Percentiles rank a stretch among this genome's conserved stretches.
phyloP scores from a whole-genome alignment of 2,888 invertebrate species.

The Lithosia quadra region DNA sequence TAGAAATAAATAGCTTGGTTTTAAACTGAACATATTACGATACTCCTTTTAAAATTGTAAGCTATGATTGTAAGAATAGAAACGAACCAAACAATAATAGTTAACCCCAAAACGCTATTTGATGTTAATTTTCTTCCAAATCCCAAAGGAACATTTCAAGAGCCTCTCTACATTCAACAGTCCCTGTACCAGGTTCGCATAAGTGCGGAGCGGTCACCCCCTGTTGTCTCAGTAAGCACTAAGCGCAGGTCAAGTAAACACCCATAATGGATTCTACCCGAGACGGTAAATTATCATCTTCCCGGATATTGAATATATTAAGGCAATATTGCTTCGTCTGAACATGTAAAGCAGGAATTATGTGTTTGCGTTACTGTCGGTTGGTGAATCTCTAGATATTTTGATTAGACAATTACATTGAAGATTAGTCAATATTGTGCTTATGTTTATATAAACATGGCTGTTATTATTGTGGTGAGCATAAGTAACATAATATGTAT shows the following conservation, averaged over 20 bases:
- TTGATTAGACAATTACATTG: conserved; percentile 64
- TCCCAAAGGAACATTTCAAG: conserved; percentile 49
- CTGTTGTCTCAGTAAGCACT: conserved; percentile 87
- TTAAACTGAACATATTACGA: not conserved
- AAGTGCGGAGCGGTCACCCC: conserved; percentile 72
- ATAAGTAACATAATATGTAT: not conserved
- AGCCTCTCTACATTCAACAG: conserved; percentile 38
- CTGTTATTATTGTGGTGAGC: not conserved
- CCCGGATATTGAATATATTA: conserved; percentile 87
- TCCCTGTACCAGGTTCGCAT: conserved; percentile 59
- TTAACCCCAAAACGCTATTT: conserved; percentile 3
- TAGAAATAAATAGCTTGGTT: not conserved
- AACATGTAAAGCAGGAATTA: conserved; percentile 69
- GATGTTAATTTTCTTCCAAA: conserved; percentile 20
- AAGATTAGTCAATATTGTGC: conserved; percentile 21
- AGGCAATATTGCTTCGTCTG: conserved; percentile 75
- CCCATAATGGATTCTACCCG: conserved; percentile 85
- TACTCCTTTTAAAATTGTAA: too few species aligned
- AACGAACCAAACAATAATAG: not conserved
- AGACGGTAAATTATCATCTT: conserved; percentile 83
- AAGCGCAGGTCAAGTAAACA: conserved; percentile 87
- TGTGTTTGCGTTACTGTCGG: conserved; percentile 76
- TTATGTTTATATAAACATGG: conserved; percentile 7
- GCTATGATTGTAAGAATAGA: too few species aligned
- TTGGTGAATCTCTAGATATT: conserved; percentile 53